These are phyloP conservation scores for Catharus minimus DNA, from an alignment of 2,113 vertebrate genomes.

Conservation along the genomic window DNA sequence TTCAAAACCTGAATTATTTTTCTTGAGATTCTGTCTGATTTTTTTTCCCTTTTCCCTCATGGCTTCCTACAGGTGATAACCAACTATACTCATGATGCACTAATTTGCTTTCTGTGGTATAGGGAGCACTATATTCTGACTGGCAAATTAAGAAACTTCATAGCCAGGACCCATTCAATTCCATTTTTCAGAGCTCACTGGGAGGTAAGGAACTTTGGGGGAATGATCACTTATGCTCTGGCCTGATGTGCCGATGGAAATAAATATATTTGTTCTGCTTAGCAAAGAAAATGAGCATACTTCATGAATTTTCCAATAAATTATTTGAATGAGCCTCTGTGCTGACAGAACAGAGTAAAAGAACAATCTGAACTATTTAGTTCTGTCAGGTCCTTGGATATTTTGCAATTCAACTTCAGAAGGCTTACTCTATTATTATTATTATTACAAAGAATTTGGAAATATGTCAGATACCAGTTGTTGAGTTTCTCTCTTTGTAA, in stretches of 20 bases:
- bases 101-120: neutral
- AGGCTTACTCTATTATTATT: neutral
- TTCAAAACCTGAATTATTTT: neutral
- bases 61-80: neutral
- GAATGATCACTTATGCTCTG: neutral
- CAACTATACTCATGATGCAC: neutral
- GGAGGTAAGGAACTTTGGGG: neutral
- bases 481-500: fast-evolving
- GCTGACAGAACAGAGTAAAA: neutral
- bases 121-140: neutral
- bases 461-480: neutral
- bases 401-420: neutral
- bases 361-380: neutral
- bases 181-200: neutral
- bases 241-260: neutral
- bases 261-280: neutral
- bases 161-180: neutral
- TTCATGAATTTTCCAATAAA: neutral
- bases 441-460: neutral
- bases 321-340: neutral
- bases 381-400: neutral
- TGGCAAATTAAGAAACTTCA: neutral
- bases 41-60: neutral
- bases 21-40: neutral
- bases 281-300: neutral